Evolutionary conservation across 1,140 invertebrate species (phyloP), one percentile per base, ranked within the genome.

Genomic region (Coboldia fuscipes): DNA sequence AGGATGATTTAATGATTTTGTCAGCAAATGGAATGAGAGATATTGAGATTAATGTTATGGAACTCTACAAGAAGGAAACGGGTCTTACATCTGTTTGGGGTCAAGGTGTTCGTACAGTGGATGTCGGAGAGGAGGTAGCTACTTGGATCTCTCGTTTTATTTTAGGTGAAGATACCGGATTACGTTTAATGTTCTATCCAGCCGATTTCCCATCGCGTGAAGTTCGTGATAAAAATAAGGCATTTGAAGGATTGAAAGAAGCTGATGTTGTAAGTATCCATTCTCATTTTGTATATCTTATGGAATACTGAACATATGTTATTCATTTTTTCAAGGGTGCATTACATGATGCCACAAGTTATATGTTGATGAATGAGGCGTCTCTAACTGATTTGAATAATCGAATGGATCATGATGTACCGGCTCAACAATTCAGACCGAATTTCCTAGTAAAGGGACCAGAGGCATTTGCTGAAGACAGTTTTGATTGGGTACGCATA

Each of bases 401-500:
- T 8, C 56, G 63, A 35, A 34, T 75, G 8, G 46, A 62, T 16
- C 54, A 65, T 12, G 47, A 58, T 14, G 58, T 72, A 2, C 52
- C 59, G n/a, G 36, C 62, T 5, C 42, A 64, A 34, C 51, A 67
- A 34, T 80, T 79, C 46, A 57, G 75, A 24, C 63, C 68, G 1
- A 79, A 76, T 49, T 68, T 80, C 36, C 56, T 78, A 0, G 56
- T 80, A 6, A 63, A 66, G 41, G 72, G 71, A 2, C 51, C 64
- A 2, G 40, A 57, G 15, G 44, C 70, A 3, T 74, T 65, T 42
- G 69, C 65, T 4, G 76, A 81, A 51, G 73, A 78, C 38, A 50
- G 57, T 12, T 77, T 72, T 72, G 62, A 68, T 23, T 76, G 65
- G 55, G 47, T 78, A 13, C 73, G 70, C 55, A 72, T 78, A 35